These are phyloP conservation scores for Lepetodrilus schrolli DNA, from an alignment of 2,888 invertebrate species.

Conservation along the genomic window DNA sequence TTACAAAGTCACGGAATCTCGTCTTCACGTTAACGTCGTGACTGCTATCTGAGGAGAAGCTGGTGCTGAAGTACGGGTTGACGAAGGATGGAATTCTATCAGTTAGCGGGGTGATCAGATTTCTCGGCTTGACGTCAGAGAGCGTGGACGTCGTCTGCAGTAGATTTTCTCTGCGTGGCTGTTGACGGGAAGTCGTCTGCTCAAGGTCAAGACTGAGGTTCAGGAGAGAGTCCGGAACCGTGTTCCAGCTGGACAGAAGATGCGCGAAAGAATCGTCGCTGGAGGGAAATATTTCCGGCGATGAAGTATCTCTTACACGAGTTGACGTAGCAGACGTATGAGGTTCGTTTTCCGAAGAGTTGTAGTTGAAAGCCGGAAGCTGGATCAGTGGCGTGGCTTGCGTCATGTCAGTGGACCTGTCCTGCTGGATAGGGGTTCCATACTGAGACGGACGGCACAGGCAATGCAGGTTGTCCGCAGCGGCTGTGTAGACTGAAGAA, in stretches of 20 bases:
- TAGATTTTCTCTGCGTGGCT: neutral
- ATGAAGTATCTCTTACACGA: neutral
- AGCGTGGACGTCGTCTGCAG: neutral
- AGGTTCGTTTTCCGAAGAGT: neutral
- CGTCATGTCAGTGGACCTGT: neutral
- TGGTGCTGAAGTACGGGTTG: neutral
- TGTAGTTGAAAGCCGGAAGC: neutral
- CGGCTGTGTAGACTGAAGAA: neutral
- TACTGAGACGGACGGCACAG: slow-evolving; percentile 14
- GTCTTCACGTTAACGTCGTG: no score
- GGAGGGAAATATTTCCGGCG: neutral
- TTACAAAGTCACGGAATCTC: neutral
- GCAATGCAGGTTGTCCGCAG: neutral
- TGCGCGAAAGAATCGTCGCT: neutral
- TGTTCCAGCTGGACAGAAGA: neutral
- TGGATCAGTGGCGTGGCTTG: neutral
- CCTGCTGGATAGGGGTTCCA: neutral
- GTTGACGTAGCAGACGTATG: neutral
- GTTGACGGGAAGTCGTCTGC: neutral
- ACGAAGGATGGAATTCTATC: neutral
- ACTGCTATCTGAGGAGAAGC: neutral
- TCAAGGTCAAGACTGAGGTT: neutral
- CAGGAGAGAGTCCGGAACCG: neutral
- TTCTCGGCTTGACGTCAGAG: no score
- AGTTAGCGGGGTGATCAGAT: no score